Evolutionary conservation across 1,140 invertebrate species (phyloP).

Genomic region (Pseudomyrmex dendroicus): DNA sequence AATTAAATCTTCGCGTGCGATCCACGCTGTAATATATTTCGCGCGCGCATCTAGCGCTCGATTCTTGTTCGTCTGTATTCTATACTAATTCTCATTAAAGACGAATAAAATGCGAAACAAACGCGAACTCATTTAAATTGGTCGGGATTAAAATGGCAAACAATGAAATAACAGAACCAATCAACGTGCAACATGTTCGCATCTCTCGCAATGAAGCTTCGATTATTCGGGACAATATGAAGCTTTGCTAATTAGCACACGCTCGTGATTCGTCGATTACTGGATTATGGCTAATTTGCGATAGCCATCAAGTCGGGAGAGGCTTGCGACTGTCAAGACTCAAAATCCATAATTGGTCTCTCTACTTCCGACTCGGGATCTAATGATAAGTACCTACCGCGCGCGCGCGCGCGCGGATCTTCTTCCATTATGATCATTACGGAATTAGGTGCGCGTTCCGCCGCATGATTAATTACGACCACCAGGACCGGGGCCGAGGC

Average conservation of each 20-base stretch:
- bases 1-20: too few relatives aligned
- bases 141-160: neutral
- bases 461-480: slow-evolving; percentile 60
- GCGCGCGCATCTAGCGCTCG: too few relatives aligned
- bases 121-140: neutral
- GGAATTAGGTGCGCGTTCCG: slow-evolving; percentile 59
- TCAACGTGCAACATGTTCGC: neutral
- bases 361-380: neutral
- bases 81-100: neutral
- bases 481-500: slow-evolving; percentile 12
- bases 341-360: slow-evolving; percentile 13
- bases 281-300: neutral
- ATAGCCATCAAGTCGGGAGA: neutral
- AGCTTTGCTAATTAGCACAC: slow-evolving; percentile 20
- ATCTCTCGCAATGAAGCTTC: neutral
- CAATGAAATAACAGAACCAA: neutral
- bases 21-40: too few relatives aligned
- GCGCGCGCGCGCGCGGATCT: neutral
- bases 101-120: neutral
- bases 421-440: slow-evolving; percentile 37
- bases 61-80: too few relatives aligned
- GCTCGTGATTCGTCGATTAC: slow-evolving; percentile 8
- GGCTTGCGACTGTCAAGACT: slow-evolving; percentile 13
- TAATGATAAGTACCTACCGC: slow-evolving; percentile 3
- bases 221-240: neutral